Conservation (phyloP, 2,113 vertebrate species). For the Microcebus tavaratra region DNA sequence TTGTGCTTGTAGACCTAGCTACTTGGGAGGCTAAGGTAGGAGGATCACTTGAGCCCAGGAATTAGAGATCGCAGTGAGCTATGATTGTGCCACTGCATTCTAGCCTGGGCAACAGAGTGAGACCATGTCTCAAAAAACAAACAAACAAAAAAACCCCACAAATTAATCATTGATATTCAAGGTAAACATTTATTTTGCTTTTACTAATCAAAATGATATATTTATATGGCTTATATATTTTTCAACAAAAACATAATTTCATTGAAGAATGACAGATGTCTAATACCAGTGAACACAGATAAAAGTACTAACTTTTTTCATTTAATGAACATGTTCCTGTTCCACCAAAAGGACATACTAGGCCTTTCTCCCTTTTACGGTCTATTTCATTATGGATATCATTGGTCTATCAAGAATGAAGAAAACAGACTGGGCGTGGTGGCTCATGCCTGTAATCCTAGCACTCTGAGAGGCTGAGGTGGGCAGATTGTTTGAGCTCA, state of each 20-base stretch:
- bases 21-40: too few relatives aligned
- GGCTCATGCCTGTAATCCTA: too few relatives aligned
- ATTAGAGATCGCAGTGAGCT: too few relatives aligned
- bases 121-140: too few relatives aligned
- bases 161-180: neutral
- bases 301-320: neutral
- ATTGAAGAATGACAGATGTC: neutral
- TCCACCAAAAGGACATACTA: neutral
- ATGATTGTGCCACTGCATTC: too few relatives aligned
- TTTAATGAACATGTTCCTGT: neutral
- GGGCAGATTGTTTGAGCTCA: too few relatives aligned
- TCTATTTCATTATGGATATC: neutral
- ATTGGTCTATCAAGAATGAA: neutral
- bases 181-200: neutral
- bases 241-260: conserved; percentile 4
- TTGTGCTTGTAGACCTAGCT: too few relatives aligned
- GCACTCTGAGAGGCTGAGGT: too few relatives aligned
- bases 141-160: neutral
- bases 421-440: neutral
- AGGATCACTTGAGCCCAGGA: too few relatives aligned
- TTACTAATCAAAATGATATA: conserved; percentile 9
- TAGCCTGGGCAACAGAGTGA: too few relatives aligned
- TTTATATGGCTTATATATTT: neutral
- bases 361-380: neutral
- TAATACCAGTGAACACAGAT: neutral